phyloP scores from a whole-genome alignment of 2,797 vertebrate species.

The Mus minutoides region DNA sequence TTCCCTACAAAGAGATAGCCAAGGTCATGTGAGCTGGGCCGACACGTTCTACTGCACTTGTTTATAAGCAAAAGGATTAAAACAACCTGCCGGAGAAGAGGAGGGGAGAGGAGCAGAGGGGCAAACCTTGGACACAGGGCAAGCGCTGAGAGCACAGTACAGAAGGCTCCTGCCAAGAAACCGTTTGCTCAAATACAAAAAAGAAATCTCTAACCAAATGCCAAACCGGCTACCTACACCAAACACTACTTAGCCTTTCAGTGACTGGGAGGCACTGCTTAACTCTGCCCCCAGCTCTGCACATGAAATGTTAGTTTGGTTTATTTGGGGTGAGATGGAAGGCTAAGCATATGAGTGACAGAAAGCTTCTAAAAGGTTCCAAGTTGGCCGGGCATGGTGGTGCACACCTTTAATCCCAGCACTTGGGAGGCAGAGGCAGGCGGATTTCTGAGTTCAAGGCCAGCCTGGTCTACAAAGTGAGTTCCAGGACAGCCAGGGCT shows the following conservation, averaged over 20 bases:
- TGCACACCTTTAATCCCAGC: neutral
- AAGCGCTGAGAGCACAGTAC: conserved; percentile 5
- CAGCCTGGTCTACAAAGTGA: neutral
- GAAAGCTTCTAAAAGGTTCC: neutral
- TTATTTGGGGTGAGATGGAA: neutral
- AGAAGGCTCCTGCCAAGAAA: conserved; percentile 45
- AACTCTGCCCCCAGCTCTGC: conserved; percentile 22
- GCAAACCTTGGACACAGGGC: conserved; percentile 31
- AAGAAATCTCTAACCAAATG: conserved; percentile 62
- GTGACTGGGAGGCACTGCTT: conserved; percentile 67
- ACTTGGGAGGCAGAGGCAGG: neutral
- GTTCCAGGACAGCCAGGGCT: neutral
- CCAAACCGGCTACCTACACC: conserved; percentile 60
- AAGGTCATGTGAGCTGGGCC: conserved; percentile 61
- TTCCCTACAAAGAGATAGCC: conserved; percentile 63
- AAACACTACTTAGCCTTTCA: conserved; percentile 54
- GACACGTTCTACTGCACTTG: conserved; percentile 57
- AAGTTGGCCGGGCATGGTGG: neutral
- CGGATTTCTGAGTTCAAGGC: neutral
- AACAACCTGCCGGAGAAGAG: conserved; percentile 15
- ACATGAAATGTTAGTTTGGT: conserved; percentile 4
- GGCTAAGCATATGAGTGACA: neutral
- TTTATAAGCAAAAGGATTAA: conserved; percentile 76
- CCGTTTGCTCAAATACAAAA: conserved; percentile 64
- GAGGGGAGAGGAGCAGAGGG: neutral